Evolutionary conservation across 2,888 invertebrate species (phyloP).

Genomic region (Buathra laborator): DNA sequence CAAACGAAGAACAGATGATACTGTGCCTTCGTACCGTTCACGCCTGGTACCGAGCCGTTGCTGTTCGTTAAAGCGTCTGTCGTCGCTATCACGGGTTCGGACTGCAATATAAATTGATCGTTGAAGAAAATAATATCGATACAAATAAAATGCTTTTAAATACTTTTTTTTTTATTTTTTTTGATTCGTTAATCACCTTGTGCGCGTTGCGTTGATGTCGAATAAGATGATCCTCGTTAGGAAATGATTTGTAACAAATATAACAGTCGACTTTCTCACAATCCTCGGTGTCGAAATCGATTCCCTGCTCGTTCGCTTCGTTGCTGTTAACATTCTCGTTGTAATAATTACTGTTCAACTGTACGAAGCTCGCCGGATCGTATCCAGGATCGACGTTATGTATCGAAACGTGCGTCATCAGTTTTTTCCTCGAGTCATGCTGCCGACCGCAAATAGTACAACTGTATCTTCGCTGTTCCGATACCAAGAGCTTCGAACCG

Average conservation of each 20-base stretch:
- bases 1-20: slow-evolving; percentile 85
- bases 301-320: slow-evolving; percentile 77
- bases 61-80: slow-evolving; percentile 70
- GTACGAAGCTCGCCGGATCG: slow-evolving; percentile 86
- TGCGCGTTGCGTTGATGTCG: slow-evolving; percentile 85
- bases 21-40: slow-evolving; percentile 81
- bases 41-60: slow-evolving; percentile 76
- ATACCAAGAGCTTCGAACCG: slow-evolving; percentile 82
- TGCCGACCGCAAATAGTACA: slow-evolving; percentile 87
- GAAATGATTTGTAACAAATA: slow-evolving; percentile 85
- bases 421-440: slow-evolving; percentile 86
- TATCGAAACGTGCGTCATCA: slow-evolving; percentile 86
- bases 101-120: slow-evolving; percentile 62
- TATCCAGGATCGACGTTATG: slow-evolving; percentile 86
- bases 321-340: slow-evolving; percentile 80
- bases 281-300: slow-evolving; percentile 81
- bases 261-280: slow-evolving; percentile 83
- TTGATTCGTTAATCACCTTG: slow-evolving; percentile 72
- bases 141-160: background rate
- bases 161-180: background rate
- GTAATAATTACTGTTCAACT: slow-evolving; percentile 83
- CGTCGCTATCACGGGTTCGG: slow-evolving; percentile 75
- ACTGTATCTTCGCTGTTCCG: slow-evolving; percentile 83
- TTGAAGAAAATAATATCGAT: slow-evolving; percentile 5
- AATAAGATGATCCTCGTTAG: slow-evolving; percentile 85